Base-by-base conservation (phyloP, 1,140 invertebrate genomes). In the Drosophila eugracilis region DNA sequence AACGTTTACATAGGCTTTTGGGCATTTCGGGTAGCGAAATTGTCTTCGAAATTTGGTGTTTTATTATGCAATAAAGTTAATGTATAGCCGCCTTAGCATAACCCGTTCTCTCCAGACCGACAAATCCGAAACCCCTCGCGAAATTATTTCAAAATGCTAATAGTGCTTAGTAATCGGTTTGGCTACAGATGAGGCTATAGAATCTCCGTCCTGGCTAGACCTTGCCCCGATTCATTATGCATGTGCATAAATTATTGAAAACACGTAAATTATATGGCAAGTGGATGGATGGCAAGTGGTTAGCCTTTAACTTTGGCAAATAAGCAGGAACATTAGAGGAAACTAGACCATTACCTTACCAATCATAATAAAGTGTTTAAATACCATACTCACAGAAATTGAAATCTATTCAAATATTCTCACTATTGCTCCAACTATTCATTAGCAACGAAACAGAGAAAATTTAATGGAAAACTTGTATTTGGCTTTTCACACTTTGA, bases 111-210 rank as follows among this genome's bases (percentile, higher is more conserved):
- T 42, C 14, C 28, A 34, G 15, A 19, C 22, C 5, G 14, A 6
- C 10, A 49, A 28, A 39, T 21, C 3, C 48, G 12, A 73, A 41
- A 47, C 49, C 21, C 47, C 30, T 60, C 60, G 53, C 54, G 50
- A 85, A 85, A 80, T 86, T 86, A 80, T 69, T 66, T 58, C 76
- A 76, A 86, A 81, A 86, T 85, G 76, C 55, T 76, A 85, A 85
- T 86, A 59, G 26, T 32, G 42, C 30, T 77, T 37, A 53, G 63
- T 77, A 65, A 67, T 81, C 71, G 70, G 21, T 37, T 63, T 45
- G 57, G 14, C 24, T 14, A 17, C 5, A 47, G 42, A 72, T 83
- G 49, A 47, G 57, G 22, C 49, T 62, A 42, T 39, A 63, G 78
- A 69, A 74, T 75, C 44, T 39, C 30, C 14, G 41, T 49, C 45